Percentiles rank a stretch among this genome's conserved stretches.
Evolutionary conservation across 2,113 vertebrate genomes (phyloP).

Genomic region (Peromyscus californicus): DNA sequence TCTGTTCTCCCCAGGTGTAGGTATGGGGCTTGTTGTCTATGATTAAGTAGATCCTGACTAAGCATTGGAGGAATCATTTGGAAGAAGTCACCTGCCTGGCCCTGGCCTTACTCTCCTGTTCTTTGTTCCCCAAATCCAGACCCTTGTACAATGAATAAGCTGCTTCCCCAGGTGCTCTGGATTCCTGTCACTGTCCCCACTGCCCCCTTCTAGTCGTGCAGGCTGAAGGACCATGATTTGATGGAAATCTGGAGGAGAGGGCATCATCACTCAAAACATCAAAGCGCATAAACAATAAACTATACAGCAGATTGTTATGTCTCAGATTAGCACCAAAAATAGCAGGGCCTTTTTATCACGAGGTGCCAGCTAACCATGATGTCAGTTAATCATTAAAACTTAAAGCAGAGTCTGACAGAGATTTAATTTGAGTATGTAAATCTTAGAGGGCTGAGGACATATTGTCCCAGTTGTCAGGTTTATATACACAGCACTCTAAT

Average conservation of each 20-base stretch:
- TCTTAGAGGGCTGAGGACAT: slow-evolving; percentile 1
- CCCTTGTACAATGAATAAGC: background rate
- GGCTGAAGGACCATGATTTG: background rate
- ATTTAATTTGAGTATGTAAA: slow-evolving; percentile 39
- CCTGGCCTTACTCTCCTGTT: background rate
- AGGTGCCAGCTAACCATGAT: background rate
- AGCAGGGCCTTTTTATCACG: background rate
- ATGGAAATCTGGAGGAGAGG: background rate
- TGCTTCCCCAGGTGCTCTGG: background rate
- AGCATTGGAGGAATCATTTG: background rate
- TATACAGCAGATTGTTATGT: background rate
- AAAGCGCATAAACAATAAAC: background rate
- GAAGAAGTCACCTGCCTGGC: background rate
- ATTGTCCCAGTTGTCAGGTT: slow-evolving; percentile 35
- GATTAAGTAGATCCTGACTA: background rate
- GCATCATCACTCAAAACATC: background rate
- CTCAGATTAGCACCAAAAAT: background rate
- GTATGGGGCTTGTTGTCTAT: background rate
- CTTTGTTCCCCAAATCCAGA: background rate
- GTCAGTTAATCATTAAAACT: slow-evolving; percentile 17
- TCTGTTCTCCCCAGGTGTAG: background rate
- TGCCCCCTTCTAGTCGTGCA: background rate
- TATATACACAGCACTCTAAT: slow-evolving; percentile 17
- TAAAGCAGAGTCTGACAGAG: background rate
- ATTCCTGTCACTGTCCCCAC: background rate